Conservation (phyloP, 2,888 invertebrate species). For the Eulithis prunata region DNA sequence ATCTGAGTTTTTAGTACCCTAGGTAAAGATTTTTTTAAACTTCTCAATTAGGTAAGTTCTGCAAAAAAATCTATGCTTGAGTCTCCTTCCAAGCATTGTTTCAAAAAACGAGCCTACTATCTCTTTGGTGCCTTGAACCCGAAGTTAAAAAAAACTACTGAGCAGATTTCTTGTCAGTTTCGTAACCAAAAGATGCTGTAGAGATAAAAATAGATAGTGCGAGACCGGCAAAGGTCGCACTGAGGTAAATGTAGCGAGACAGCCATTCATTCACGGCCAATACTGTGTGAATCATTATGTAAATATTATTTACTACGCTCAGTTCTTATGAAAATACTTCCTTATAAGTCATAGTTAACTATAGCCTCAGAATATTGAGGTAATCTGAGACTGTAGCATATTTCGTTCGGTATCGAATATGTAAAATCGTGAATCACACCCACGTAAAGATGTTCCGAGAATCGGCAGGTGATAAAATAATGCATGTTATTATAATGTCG, state of each 20-base stretch:
- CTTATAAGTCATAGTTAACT: constrained; percentile 40
- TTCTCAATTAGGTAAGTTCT: no score
- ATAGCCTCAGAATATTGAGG: background rate
- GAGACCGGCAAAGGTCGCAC: constrained; percentile 51
- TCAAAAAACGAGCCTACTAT: no score
- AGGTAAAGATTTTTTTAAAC: no score
- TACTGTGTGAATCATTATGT: constrained; percentile 62
- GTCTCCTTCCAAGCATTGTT: no score
- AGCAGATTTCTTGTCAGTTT: constrained; percentile 7
- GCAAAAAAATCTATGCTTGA: no score
- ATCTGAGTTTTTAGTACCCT: no score
- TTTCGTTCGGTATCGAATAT: constrained; percentile 39
- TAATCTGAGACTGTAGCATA: no score
- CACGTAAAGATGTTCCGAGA: constrained; percentile 49
- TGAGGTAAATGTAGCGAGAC: constrained; percentile 55
- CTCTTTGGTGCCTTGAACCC: background rate
- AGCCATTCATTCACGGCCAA: constrained; percentile 60
- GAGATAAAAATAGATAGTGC: constrained; percentile 18
- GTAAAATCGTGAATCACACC: constrained; percentile 59
- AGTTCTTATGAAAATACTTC: constrained; percentile 44
- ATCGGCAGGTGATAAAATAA: constrained; percentile 45
- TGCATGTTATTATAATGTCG: constrained; percentile 50
- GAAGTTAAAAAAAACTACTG: background rate
- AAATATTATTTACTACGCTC: constrained; percentile 55
- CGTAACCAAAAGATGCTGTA: constrained; percentile 11